Percentiles rank a stretch among this genome's conserved stretches.
Evolutionary conservation across 2,797 vertebrate species (phyloP).

Genomic region (Vespertilio murinus): DNA sequence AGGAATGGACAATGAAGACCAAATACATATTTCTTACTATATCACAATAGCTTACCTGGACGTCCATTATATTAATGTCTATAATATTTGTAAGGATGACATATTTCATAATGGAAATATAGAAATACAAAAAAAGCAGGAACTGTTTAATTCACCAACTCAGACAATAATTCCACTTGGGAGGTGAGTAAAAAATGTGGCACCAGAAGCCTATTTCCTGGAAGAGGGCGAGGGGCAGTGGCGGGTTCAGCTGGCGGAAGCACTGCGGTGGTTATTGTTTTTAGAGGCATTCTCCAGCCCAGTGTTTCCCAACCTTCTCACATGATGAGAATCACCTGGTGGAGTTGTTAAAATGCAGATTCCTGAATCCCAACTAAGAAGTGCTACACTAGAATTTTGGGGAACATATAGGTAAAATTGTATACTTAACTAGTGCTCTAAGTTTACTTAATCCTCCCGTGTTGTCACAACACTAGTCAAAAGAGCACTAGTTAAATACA

Average conservation of each 20-base stretch:
- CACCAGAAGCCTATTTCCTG: neutral
- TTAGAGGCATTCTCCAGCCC: neutral
- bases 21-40: neutral
- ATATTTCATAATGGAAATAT: neutral
- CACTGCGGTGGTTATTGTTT: neutral
- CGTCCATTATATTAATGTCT: neutral
- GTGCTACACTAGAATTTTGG: too few species aligned
- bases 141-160: neutral
- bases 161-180: neutral
- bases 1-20: neutral
- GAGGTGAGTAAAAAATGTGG: neutral
- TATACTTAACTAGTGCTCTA: too few species aligned
- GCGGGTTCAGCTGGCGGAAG: neutral
- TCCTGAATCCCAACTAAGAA: too few species aligned
- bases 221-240: neutral
- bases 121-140: neutral
- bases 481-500: too few species aligned
- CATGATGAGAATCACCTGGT: too few species aligned
- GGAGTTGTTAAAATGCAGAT: too few species aligned
- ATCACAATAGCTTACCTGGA: neutral
- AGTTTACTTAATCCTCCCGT: too few species aligned
- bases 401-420: too few species aligned
- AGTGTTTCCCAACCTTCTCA: too few species aligned
- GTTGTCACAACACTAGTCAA: too few species aligned
- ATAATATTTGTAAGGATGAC: neutral